Evolutionary conservation across 2,888 invertebrate species (phyloP).

Genomic region (Incurvaria masculella): DNA sequence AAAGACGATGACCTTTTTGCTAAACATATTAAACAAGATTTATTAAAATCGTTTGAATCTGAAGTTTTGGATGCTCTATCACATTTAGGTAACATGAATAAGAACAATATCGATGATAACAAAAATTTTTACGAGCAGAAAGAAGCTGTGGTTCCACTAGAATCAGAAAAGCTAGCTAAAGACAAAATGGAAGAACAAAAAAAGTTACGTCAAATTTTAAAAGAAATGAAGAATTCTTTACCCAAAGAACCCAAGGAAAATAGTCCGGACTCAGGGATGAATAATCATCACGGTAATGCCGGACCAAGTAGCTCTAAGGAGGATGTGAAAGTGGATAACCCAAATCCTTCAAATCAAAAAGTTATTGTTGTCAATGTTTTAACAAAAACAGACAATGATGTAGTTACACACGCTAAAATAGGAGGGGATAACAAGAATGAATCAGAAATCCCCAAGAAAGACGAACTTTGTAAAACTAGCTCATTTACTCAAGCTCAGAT

Average conservation of each 20-base stretch:
- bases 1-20: neutral
- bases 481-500: too few relatives aligned
- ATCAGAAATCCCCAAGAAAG: too few relatives aligned
- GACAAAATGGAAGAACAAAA: constrained; percentile 46
- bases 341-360: constrained; percentile 2
- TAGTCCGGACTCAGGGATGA: constrained; percentile 12
- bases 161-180: neutral
- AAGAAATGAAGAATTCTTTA: constrained; percentile 74
- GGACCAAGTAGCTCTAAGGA: too few relatives aligned
- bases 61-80: constrained; percentile 1
- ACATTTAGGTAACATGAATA: neutral
- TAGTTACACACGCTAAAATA: constrained; percentile 23
- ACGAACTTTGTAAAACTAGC: too few relatives aligned
- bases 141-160: neutral
- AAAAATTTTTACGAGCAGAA: neutral
- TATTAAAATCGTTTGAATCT: constrained; percentile 9
- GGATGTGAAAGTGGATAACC: constrained; percentile 11
- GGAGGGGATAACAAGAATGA: too few relatives aligned
- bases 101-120: neutral
- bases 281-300: too few relatives aligned
- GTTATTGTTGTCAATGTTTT: neutral
- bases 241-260: constrained; percentile 56
- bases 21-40: constrained; percentile 3
- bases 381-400: constrained; percentile 17
- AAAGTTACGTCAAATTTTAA: constrained; percentile 66